phyloP scores from a whole-genome alignment of 2,113 vertebrate genomes.

The Amazona guildingii region DNA sequence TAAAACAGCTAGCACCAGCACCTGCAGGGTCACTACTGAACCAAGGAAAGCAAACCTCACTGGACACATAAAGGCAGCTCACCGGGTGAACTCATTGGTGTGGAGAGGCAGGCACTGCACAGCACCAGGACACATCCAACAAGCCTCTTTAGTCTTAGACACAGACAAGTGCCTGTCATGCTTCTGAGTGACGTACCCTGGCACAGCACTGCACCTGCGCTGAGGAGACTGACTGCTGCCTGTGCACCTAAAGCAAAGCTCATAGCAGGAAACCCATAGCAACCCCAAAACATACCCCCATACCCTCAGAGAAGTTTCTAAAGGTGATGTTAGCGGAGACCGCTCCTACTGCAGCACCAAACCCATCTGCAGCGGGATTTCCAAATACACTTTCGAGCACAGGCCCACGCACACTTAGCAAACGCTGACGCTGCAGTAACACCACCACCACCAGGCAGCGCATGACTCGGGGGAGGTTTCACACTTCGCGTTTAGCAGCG shows the following conservation, averaged over 20 bases:
- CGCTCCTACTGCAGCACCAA: background rate
- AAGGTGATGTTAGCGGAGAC: rapidly evolving
- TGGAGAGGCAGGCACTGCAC: rapidly evolving
- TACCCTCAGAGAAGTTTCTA: background rate
- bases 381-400: rapidly evolving
- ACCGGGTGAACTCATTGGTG: background rate
- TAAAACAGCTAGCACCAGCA: background rate
- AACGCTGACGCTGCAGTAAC: rapidly evolving
- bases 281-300: rapidly evolving
- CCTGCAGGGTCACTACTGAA: background rate
- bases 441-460: rapidly evolving
- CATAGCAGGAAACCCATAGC: too few relatives aligned
- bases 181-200: rapidly evolving
- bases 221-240: background rate
- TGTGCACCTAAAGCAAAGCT: background rate
- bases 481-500: rapidly evolving
- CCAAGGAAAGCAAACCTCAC: background rate
- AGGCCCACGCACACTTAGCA: rapidly evolving
- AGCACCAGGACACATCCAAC: background rate
- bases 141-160: rapidly evolving
- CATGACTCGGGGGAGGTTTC: background rate
- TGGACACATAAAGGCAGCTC: background rate
- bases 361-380: background rate
- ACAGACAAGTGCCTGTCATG: rapidly evolving
- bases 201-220: rapidly evolving